A percentile compares a stretch with the other conserved stretches of the same genome.
phyloP scores from a whole-genome alignment of 2,888 invertebrate species.

The Tachina grossa region DNA sequence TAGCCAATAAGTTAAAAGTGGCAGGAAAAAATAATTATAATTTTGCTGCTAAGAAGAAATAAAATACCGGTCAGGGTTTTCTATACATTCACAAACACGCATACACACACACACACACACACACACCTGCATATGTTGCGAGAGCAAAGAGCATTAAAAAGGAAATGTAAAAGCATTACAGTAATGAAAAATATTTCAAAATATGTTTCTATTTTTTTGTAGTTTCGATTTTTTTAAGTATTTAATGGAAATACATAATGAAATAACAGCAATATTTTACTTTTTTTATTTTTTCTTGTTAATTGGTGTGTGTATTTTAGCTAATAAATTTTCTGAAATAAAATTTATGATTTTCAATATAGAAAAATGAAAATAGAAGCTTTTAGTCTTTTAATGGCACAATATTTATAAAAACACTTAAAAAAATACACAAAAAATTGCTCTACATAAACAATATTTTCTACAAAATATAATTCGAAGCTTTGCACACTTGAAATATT shows the following conservation, averaged over 20 bases:
- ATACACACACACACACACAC: not conserved
- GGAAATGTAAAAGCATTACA: not conserved
- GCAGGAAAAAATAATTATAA: constrained; percentile 20
- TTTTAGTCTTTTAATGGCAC: constrained; percentile 11
- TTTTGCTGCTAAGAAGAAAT: not conserved
- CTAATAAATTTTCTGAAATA: constrained; percentile 32
- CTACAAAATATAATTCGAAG: too few relatives aligned
- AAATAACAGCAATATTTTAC: constrained; percentile 6
- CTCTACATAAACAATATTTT: not conserved
- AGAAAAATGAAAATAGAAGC: not conserved
- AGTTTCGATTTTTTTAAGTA: constrained; percentile 6
- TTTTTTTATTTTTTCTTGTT: not conserved
- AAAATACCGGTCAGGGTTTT: constrained; percentile 56
- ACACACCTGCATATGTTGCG: not conserved
- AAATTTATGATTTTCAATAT: constrained; percentile 39
- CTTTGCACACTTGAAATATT: too few relatives aligned
- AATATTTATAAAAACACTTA: constrained; percentile 19
- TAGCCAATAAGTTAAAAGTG: constrained; percentile 37
- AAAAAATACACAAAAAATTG: not conserved
- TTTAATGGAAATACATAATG: constrained; percentile 32
- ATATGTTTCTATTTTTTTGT: constrained; percentile 5
- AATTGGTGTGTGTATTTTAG: constrained; percentile 21
- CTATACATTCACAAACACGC: not conserved
- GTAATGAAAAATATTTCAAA: constrained; percentile 21
- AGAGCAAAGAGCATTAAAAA: not conserved